These are phyloP conservation scores for Alligator sinensis DNA, from an alignment of 2,113 vertebrate species.

Conservation along the genomic window DNA sequence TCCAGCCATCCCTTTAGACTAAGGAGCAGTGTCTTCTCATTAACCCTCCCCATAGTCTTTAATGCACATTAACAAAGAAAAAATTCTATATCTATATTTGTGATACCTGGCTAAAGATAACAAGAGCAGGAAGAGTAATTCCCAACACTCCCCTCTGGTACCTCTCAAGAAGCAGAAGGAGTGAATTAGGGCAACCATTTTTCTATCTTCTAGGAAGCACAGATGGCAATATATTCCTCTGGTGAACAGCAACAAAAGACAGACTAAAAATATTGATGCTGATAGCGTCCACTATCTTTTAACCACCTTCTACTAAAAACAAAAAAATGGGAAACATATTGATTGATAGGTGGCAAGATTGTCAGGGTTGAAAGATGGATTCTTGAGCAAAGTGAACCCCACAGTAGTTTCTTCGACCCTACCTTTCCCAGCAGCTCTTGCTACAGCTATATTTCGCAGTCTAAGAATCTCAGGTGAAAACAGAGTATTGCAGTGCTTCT, in stretches of 20 bases:
- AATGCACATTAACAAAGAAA: not conserved
- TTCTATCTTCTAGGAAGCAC: not conserved
- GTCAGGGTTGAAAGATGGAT: not conserved
- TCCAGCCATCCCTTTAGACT: not conserved
- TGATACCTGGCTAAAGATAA: not conserved
- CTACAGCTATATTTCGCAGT: not conserved
- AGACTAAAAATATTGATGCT: not conserved
- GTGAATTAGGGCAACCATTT: not conserved
- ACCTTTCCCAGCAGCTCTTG: not conserved
- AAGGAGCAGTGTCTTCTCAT: not conserved
- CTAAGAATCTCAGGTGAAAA: not conserved
- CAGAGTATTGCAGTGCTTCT: no score
- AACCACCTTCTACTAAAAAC: slow-evolving; percentile 18
- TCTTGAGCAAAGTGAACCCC: not conserved
- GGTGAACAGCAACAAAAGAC: not conserved
- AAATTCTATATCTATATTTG: not conserved
- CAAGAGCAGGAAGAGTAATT: not conserved
- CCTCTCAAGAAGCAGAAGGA: not conserved
- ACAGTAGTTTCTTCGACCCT: not conserved
- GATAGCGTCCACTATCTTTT: not conserved
- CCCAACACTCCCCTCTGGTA: not conserved
- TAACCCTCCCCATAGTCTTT: not conserved
- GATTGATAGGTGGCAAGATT: slow-evolving; percentile 16
- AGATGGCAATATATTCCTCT: not conserved
- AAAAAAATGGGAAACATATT: not conserved